phyloP scores from a whole-genome alignment of 1,140 invertebrate genomes.

The Himalopsyche phryganea region DNA sequence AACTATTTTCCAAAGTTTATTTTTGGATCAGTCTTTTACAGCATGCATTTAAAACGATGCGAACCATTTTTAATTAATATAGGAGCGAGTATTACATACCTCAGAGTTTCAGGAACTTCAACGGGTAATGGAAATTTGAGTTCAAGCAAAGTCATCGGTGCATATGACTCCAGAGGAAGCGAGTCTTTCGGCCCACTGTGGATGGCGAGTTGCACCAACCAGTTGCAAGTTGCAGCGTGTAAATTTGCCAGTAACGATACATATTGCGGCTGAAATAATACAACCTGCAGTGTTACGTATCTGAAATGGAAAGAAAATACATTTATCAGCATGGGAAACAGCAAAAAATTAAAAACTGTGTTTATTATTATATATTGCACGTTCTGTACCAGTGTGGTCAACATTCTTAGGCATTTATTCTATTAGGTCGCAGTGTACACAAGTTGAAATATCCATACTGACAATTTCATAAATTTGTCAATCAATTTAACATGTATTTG shows the following conservation, averaged over 20 bases:
- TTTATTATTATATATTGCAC: neutral
- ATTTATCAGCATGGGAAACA: too few species aligned
- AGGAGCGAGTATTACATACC: too few species aligned
- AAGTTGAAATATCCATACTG: too few species aligned
- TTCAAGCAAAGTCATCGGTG: slow-evolving; percentile 52
- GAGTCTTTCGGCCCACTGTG: slow-evolving; percentile 41
- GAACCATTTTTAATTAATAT: too few species aligned
- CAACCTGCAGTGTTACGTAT: slow-evolving; percentile 64
- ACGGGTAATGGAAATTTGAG: slow-evolving; percentile 66
- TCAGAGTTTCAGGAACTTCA: slow-evolving; percentile 59
- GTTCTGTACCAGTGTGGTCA: neutral
- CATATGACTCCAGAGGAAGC: slow-evolving; percentile 45
- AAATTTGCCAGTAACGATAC: slow-evolving; percentile 69
- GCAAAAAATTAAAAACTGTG: too few species aligned
- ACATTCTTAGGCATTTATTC: too few species aligned
- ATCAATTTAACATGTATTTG: too few species aligned
- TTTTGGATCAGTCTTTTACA: too few species aligned
- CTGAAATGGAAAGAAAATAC: slow-evolving; percentile 42
- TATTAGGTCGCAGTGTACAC: too few species aligned
- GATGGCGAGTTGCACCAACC: slow-evolving; percentile 77
- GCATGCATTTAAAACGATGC: too few species aligned
- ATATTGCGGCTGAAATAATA: slow-evolving; percentile 68
- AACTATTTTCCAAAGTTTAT: too few species aligned
- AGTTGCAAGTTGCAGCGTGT: slow-evolving; percentile 75
- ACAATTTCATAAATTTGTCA: too few species aligned